Evolutionary conservation across 2,113 vertebrate species (phyloP).

Genomic region (Campylomormyrus tamandua): DNA sequence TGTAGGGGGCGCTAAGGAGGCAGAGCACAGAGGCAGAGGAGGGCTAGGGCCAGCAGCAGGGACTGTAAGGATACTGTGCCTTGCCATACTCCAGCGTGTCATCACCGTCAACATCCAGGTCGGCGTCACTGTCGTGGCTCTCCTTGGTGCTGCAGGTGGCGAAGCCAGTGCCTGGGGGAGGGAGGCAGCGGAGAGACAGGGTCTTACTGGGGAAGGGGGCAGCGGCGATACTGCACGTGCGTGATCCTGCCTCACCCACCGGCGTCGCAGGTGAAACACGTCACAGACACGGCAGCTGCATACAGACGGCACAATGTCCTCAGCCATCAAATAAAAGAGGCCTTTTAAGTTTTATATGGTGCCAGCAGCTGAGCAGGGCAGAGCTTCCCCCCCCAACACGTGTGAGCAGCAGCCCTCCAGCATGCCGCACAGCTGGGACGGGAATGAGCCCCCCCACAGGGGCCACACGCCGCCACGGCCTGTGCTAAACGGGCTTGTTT

Average conservation of each 20-base stretch:
- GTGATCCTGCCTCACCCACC: neutral
- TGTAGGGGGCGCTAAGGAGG: constrained; percentile 67
- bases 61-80: constrained; percentile 83
- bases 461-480: neutral
- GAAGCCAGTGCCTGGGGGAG: constrained; percentile 80
- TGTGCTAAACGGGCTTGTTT: constrained; percentile 46
- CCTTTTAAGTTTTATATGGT: constrained; percentile 64
- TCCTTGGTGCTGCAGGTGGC: constrained; percentile 94
- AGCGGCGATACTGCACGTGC: neutral
- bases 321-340: constrained; percentile 62
- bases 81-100: constrained; percentile 98
- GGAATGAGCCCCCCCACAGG: neutral
- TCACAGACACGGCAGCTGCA: constrained; percentile 39
- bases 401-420: constrained; percentile 20
- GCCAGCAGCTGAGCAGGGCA: constrained; percentile 35
- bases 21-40: constrained; percentile 25
- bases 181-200: neutral
- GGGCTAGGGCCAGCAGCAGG: neutral
- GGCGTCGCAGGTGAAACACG: constrained; percentile 28
- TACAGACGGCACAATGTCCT: constrained; percentile 48
- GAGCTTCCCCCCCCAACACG: constrained; percentile 24
- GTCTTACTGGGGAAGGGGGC: neutral
- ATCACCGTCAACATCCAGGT: constrained; percentile 95
- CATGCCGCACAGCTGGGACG: neutral
- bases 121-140: constrained; percentile 90